Evolutionary conservation across 2,888 invertebrate species (phyloP), one percentile per base, ranked within the genome.

Genomic region (Neria commutata): DNA sequence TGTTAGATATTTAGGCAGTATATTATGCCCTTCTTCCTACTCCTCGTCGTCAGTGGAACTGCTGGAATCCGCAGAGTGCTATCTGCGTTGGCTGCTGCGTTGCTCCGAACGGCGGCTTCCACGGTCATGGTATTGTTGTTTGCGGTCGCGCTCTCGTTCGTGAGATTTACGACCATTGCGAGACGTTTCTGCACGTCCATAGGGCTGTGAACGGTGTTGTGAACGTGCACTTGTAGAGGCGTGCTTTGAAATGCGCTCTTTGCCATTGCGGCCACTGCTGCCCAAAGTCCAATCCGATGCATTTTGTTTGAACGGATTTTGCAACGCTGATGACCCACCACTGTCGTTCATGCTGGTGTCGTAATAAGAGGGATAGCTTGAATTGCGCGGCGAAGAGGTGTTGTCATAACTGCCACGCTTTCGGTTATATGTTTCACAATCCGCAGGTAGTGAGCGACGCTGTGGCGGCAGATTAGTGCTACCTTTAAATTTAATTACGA

Each of bases 381-480:
- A 34, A 10, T 47, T 52, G n/a, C 59, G 54, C 14, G 51, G 11
- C 51, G 42, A 26, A 3, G 47, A 25, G n/a, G n/a, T n/a, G 26
- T 59, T 59, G 26, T 59, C 59, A 21, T 37, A 19, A 6, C 51
- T 16, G 4, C 46, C 40, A 4, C 16, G 50, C 11, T 25, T 14
- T 16, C 52, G 29, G n/a, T 45, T 24, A 26, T 55, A 53, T 11
- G 50, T 46, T 14, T 63, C 63, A 45, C 37, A 45, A 40, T 63
- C 63, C 6, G 19, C 25, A 17, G 87, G 88, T 75, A 88, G 87
- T 67, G 26, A 79, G 1, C 82, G 70, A 10, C 57, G 56, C 3
- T 51, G 51, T 19, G 16, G 49, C 16, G 14, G 56, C 16, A 26
- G 42, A 11, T 19, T 17, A 14, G 17, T 3, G 16, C 52, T 60